These are phyloP conservation scores for Rotaria macrura DNA, from an alignment of 2,888 invertebrate genomes.

Conservation along the genomic window DNA sequence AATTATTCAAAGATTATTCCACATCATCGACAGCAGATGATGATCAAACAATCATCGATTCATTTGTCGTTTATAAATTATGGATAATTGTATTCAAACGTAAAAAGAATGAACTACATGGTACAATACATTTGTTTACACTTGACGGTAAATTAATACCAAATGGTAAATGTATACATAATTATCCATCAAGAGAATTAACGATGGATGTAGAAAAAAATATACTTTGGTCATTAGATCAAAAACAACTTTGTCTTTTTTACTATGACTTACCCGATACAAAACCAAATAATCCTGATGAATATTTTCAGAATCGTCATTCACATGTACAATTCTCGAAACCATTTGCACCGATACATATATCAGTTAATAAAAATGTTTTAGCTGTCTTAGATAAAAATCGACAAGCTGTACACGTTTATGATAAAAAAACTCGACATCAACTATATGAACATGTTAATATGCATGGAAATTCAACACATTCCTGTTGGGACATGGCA, in stretches of 20 bases:
- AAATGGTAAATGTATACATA: not conserved
- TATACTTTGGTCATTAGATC: not conserved
- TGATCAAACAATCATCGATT: slow-evolving; percentile 9
- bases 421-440: not conserved
- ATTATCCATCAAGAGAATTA: not conserved
- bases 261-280: not conserved
- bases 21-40: not conserved
- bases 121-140: not conserved
- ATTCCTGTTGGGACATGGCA: slow-evolving; percentile 1
- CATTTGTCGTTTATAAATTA: not conserved
- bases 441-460: not conserved
- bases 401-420: not conserved
- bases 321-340: slow-evolving; percentile 6
- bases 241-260: not conserved
- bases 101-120: not conserved
- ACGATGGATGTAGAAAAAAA: not conserved
- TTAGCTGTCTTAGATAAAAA: slow-evolving; percentile 16
- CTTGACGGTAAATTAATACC: not conserved
- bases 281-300: not conserved
- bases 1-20: not conserved
- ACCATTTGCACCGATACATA: slow-evolving; percentile 8
- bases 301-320: not conserved
- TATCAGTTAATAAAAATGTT: not conserved
- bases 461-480: not conserved
- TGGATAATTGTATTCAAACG: slow-evolving; percentile 14